phyloP scores from a whole-genome alignment of 2,888 invertebrate species.

The Eudasyphora cyanicolor region DNA sequence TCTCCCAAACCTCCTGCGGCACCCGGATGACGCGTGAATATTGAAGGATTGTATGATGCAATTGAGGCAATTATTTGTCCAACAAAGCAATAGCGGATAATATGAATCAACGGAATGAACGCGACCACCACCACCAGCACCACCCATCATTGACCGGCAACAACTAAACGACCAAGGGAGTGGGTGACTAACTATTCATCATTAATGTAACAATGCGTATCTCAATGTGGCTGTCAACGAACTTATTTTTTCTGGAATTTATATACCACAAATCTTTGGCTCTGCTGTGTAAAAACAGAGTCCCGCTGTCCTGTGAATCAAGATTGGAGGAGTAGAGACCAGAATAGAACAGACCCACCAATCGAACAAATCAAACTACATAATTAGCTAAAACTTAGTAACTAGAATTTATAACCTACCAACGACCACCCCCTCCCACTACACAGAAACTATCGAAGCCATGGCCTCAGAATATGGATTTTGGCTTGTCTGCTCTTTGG shows the following conservation, averaged over 20 bases:
- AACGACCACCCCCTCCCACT: background rate
- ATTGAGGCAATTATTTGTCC: slow-evolving; percentile 9
- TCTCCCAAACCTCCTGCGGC: background rate
- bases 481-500: slow-evolving; percentile 73
- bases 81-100: background rate
- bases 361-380: slow-evolving; percentile 14
- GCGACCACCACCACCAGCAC: background rate
- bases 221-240: background rate
- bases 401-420: too few relatives aligned
- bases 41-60: background rate
- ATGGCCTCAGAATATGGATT: slow-evolving; percentile 69
- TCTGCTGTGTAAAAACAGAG: background rate
- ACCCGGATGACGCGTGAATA: background rate
- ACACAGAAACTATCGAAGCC: background rate
- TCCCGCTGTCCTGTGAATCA: too few relatives aligned
- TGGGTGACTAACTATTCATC: too few relatives aligned
- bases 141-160: too few relatives aligned
- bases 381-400: background rate
- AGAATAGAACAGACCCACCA: slow-evolving; percentile 37
- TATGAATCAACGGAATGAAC: slow-evolving; percentile 10
- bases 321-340: background rate
- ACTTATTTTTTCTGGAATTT: background rate
- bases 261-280: background rate
- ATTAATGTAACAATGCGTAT: slow-evolving; percentile 16
- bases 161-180: too few relatives aligned